Evolutionary conservation across 1,140 invertebrate species (phyloP).

Genomic region (Piezodorus guildinii): DNA sequence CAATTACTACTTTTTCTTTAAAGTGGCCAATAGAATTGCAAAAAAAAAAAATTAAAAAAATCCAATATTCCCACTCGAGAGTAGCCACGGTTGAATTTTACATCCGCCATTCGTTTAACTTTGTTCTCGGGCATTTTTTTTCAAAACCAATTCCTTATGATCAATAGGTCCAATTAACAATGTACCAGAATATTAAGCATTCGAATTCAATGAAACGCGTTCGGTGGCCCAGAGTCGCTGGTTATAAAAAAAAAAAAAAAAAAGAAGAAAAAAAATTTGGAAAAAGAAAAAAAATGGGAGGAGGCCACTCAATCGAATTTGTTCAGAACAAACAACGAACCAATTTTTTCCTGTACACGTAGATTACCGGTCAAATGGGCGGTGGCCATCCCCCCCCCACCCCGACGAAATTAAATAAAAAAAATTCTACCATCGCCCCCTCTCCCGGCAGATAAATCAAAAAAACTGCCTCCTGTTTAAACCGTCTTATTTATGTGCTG

Average conservation of each 20-base stretch:
- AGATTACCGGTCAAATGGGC: constrained; percentile 14
- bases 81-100: not conserved
- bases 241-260: constrained; percentile 11
- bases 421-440: not conserved
- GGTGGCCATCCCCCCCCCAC: not conserved
- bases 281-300: constrained; percentile 11
- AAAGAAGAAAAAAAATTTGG: constrained; percentile 4
- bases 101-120: constrained; percentile 11
- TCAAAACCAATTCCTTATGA: constrained; percentile 15
- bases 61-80: not conserved
- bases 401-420: constrained; percentile 1
- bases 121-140: constrained; percentile 7
- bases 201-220: constrained; percentile 14
- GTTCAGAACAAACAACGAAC: constrained; percentile 16
- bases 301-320: constrained; percentile 13
- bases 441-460: not conserved
- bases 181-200: constrained; percentile 15
- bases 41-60: constrained; percentile 3
- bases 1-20: not conserved
- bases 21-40: not conserved
- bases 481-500: not conserved
- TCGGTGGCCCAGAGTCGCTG: not conserved
- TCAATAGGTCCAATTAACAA: constrained; percentile 16
- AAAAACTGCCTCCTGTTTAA: constrained; percentile 8
- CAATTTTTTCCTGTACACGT: constrained; percentile 14